Base-by-base conservation (phyloP, 92 coral and sea anemone species). In the Zoanthus gigantus region DNA sequence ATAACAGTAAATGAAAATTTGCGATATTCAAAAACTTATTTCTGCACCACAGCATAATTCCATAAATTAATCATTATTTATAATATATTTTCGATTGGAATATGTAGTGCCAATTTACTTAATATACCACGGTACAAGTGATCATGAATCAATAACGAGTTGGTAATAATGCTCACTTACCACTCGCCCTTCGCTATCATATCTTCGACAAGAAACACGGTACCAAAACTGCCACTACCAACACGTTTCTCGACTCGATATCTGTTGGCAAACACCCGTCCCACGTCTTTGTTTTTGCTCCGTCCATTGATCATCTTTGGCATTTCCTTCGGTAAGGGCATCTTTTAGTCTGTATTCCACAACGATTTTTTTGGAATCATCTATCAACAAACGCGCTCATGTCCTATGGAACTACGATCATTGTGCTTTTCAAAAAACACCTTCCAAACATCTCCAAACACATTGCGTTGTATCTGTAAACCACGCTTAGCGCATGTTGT, bases 301-400 rank as follows among this genome's bases (percentile, higher is more conserved):
- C 92, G 92, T 37, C 94, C 84, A 23, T 67, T 50, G 12, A 50
- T 81, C 44, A 92, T 92, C 73, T 91, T 90, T 47, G 99, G 99
- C 82, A 96, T 96, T 77, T 94, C 93, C 82, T 95, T 96, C 56
- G 99, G 98, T 47, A 96, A 89, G 50, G 99, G 98, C 99, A 96
- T 96, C 37, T 71, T 88, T 69, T n/a, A n/a, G 50, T 32, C 74
- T 29, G 0, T 60, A 18, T 15, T 50, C 34, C 23, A 16, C 63
- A 7, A 18, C 2, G 47, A 65, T 68, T 13, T 10, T 37, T 66
- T 61, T 46, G 10, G 85, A 42, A 63, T 61, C 85, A 81, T 65
- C 37, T 23, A 66, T 58, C 61, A 10, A 81, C 69, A 16, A 48
- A 16, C 13, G n/a, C 47, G 30, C 58, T 61, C 9, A 30, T 34